Percentiles rank a stretch among this genome's conserved stretches.
Evolutionary conservation across 2,797 vertebrate species (phyloP).

Genomic region (Sciurus carolinensis): DNA sequence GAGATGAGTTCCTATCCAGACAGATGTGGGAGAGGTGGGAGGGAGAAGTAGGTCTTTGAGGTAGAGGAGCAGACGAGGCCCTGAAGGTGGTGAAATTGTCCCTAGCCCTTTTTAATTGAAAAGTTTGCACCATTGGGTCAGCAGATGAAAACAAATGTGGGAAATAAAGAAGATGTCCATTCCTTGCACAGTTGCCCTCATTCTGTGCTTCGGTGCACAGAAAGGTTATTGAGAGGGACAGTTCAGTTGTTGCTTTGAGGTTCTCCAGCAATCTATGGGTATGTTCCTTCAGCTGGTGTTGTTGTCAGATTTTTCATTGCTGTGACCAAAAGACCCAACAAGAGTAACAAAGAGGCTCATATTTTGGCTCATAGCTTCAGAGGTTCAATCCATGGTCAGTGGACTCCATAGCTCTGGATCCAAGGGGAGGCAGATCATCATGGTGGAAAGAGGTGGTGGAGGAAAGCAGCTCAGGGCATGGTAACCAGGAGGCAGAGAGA

Average conservation of each 20-base stretch:
- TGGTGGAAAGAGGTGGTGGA: no score
- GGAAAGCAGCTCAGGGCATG: no score
- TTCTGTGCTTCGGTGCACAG: rapidly evolving
- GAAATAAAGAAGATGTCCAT: rapidly evolving
- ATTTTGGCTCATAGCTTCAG: no score
- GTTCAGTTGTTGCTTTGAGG: not conserved
- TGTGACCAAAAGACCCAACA: no score
- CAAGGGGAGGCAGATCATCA: no score
- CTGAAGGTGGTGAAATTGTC: not conserved
- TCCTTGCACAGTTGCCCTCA: rapidly evolving
- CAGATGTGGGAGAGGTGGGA: not conserved
- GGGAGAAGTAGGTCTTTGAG: rapidly evolving
- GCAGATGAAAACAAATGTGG: rapidly evolving
- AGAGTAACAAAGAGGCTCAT: no score
- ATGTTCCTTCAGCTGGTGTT: not conserved
- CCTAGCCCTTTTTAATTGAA: not conserved
- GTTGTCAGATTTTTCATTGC: no score
- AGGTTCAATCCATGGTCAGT: no score
- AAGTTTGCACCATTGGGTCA: not conserved
- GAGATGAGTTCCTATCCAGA: not conserved
- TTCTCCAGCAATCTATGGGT: rapidly evolving
- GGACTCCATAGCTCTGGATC: no score
- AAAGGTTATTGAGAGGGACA: not conserved
- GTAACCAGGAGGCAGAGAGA: no score
- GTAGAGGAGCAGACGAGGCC: rapidly evolving